Evolutionary conservation across 2,888 invertebrate species (phyloP).

Genomic region (Chouioia cunea): DNA sequence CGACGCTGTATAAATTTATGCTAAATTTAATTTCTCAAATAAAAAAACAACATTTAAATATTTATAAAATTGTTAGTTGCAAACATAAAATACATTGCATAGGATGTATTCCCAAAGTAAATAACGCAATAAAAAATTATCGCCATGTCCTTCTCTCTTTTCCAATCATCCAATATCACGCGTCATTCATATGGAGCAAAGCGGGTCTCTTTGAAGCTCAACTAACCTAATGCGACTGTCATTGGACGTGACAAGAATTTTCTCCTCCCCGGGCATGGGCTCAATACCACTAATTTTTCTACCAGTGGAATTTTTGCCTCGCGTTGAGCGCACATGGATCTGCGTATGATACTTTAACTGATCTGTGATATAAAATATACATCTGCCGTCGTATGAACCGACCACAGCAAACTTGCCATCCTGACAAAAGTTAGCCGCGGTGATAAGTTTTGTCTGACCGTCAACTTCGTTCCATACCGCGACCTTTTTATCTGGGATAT

Average conservation of each 20-base stretch:
- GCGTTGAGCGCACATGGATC: slow-evolving; percentile 93
- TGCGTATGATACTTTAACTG: slow-evolving; percentile 98
- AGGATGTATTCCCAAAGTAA: no score
- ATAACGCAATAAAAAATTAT: no score
- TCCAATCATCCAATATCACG: no score
- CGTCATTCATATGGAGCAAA: no score
- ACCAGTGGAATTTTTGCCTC: slow-evolving; percentile 96
- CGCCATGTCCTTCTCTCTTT: no score
- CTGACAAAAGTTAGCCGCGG: slow-evolving; percentile 96
- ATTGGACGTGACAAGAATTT: slow-evolving; percentile 96
- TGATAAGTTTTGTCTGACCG: slow-evolving; percentile 94
- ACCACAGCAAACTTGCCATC: slow-evolving; percentile 99
- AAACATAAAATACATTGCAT: no score
- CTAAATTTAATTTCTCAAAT: no score
- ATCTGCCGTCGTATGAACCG: slow-evolving; percentile 97
- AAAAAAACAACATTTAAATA: no score
- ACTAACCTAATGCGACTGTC: slow-evolving; percentile 89
- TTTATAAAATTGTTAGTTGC: no score
- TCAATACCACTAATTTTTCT: slow-evolving; percentile 98
- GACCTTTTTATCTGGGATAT: slow-evolving; percentile 99
- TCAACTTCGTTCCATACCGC: slow-evolving; percentile 98
- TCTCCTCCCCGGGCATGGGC: slow-evolving; percentile 95
- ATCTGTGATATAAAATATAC: slow-evolving; percentile 98
- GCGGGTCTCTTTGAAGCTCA: neutral
- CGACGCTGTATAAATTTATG: no score